Base-by-base conservation (phyloP, 2,888 invertebrate genomes). In the Frankliniella fusca region DNA sequence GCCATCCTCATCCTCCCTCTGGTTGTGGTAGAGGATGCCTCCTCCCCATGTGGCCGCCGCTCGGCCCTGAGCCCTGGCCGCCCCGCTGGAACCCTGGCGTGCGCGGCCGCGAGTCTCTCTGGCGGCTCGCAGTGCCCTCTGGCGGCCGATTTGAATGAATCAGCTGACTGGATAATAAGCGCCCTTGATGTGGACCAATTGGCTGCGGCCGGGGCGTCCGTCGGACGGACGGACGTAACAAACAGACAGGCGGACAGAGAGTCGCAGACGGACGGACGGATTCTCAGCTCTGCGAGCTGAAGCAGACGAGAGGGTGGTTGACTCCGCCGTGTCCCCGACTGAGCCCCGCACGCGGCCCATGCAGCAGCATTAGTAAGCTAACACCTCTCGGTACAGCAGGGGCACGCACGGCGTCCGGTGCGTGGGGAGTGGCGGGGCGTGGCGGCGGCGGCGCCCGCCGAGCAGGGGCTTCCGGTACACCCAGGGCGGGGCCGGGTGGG, bases 161-260 rank as follows among this genome's bases (percentile, higher is more conserved):
- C 70, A 70, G 70, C 70, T 70, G 70, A 70, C 70, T 70, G 70
- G 70, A 70, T 70, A 70, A 70, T 70, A 70, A 70, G 70, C 70
- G 70, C 70, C 70, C 70, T 70, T 70, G 70, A 23, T 70, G 70
- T 23, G 70, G 20, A 11, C 70, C 70, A 70, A 70, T 70, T 70
- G 70, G 70, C 70, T 9, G 70, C 70, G 70, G n/a, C n/a, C 18
- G 54, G 61, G 61, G 61, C 15, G 15, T 8, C 20, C 18, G 61
- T 18, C 15, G 18, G 18, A 61, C 61, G 61, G 20, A n/a, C 61
- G 61, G 20, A 18, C 61, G 61, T n/a, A 15, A 61, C 61, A 15
- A 18, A 61, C 70, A 27, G 23, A 27, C 70, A 76, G n/a, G 11
- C 70, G 3, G n/a, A 70, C 70, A 23, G n/a, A 70, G n/a, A 70